Conservation (phyloP, 2,113 vertebrate genomes). For the Eudyptes chrysolophus region DNA sequence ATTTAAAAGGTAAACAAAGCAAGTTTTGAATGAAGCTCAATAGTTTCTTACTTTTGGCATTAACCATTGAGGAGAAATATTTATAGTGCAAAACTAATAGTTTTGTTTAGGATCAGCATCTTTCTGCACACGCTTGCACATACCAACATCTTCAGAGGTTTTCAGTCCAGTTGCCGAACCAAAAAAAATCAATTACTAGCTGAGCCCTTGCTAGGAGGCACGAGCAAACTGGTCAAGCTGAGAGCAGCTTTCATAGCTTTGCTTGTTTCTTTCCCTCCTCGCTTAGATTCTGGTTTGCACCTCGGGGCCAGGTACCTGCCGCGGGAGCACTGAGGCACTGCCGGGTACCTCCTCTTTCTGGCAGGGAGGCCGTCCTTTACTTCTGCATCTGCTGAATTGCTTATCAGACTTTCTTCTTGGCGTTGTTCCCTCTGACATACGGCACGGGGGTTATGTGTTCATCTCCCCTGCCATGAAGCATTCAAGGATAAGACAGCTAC, state of each 20-base stretch:
- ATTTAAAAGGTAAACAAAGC: not conserved
- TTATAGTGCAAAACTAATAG: not conserved
- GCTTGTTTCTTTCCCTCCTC: not conserved
- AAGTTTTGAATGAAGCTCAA: not conserved
- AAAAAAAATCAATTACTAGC: not conserved
- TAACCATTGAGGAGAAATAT: not conserved
- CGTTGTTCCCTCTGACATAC: accelerated
- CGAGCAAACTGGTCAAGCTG: not conserved
- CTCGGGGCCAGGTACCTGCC: not conserved
- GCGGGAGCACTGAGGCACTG: not conserved
- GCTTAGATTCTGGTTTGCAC: not conserved
- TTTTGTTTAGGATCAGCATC: not conserved
- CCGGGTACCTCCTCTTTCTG: not conserved
- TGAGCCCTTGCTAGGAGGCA: not conserved
- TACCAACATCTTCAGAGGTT: not conserved
- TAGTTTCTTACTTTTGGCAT: not conserved
- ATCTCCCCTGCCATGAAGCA: not conserved
- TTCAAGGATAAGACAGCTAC: not conserved
- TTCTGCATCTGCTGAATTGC: not conserved
- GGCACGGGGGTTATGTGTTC: not conserved
- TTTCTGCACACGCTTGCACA: not conserved
- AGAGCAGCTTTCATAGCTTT: not conserved
- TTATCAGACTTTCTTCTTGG: not conserved
- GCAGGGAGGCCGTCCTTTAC: not conserved
- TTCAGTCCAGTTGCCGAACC: not conserved